phyloP scores from a whole-genome alignment of 2,888 invertebrate species.

The Petrolisthes manimaculis region DNA sequence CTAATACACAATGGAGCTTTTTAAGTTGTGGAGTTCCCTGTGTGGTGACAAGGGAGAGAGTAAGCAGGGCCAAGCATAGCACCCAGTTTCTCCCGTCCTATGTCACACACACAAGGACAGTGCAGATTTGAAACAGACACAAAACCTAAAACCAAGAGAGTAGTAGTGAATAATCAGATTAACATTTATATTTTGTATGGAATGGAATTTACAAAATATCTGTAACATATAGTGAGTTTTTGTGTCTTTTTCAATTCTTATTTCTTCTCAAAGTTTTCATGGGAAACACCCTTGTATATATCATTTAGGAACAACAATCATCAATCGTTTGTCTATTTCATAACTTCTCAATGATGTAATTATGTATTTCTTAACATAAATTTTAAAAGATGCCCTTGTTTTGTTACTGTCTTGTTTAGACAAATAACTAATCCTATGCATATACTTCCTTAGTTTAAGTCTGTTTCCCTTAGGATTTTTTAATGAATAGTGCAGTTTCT shows the following conservation, averaged over 20 bases:
- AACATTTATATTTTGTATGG: conserved; percentile 53
- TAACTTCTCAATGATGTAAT: conserved; percentile 62
- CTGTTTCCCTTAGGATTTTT: too few relatives aligned
- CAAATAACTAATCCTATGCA: too few relatives aligned
- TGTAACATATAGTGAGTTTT: conserved; percentile 21
- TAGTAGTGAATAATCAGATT: conserved; percentile 31
- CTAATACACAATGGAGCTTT: conserved; percentile 57
- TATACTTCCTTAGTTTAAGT: too few relatives aligned
- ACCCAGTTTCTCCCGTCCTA: not conserved
- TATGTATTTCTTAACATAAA: conserved; percentile 64
- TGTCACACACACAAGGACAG: conserved; percentile 19
- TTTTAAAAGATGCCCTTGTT: conserved; percentile 37
- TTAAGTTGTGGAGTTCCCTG: conserved; percentile 46
- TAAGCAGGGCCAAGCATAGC: conserved; percentile 3
- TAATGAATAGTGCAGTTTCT: too few relatives aligned
- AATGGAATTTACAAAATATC: not conserved
- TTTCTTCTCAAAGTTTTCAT: conserved; percentile 46
- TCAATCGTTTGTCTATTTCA: conserved; percentile 60
- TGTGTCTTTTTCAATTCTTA: conserved; percentile 55
- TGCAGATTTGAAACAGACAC: conserved; percentile 54
- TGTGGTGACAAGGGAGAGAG: not conserved
- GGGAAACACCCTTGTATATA: conserved; percentile 61
- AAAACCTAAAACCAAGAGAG: conserved; percentile 15
- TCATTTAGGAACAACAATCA: conserved; percentile 62
- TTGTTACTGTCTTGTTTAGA: not conserved